Percentiles rank a stretch among this genome's conserved stretches.
Evolutionary conservation across 2,888 invertebrate species (phyloP).

Genomic region (Cerceris ruficornis): DNA sequence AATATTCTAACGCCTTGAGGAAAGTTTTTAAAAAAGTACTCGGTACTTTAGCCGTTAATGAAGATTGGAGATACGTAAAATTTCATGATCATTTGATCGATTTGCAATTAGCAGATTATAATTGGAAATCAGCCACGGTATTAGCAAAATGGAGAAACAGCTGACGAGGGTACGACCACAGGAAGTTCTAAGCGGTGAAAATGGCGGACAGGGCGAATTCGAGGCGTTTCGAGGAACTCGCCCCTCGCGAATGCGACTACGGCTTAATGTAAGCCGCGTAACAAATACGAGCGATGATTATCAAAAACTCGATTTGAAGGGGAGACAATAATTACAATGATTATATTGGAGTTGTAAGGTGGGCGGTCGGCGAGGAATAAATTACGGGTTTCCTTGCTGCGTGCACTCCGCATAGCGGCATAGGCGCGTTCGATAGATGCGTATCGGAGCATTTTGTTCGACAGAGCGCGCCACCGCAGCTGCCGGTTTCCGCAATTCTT

Average conservation of each 20-base stretch:
- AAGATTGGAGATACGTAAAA: no score
- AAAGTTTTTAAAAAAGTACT: neutral
- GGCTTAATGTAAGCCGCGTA: constrained; percentile 50
- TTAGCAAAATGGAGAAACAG: neutral
- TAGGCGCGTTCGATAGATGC: constrained; percentile 79
- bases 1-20: neutral
- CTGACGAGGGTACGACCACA: neutral
- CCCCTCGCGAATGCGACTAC: constrained; percentile 23
- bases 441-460: constrained; percentile 74
- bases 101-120: no score
- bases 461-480: constrained; percentile 75
- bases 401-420: constrained; percentile 76
- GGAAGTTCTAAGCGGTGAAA: constrained; percentile 26
- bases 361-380: constrained; percentile 77
- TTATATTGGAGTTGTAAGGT: constrained; percentile 78
- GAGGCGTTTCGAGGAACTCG: constrained; percentile 42
- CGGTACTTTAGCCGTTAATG: no score
- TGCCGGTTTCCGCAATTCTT: constrained; percentile 74
- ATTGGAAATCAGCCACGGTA: neutral
- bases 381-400: constrained; percentile 78
- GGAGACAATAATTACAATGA: constrained; percentile 81
- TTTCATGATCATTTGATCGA: no score
- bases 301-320: constrained; percentile 75
- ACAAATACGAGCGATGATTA: constrained; percentile 77
- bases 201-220: constrained; percentile 29